phyloP scores from a whole-genome alignment of 1,140 invertebrate species.

The Panulirus ornatus region DNA sequence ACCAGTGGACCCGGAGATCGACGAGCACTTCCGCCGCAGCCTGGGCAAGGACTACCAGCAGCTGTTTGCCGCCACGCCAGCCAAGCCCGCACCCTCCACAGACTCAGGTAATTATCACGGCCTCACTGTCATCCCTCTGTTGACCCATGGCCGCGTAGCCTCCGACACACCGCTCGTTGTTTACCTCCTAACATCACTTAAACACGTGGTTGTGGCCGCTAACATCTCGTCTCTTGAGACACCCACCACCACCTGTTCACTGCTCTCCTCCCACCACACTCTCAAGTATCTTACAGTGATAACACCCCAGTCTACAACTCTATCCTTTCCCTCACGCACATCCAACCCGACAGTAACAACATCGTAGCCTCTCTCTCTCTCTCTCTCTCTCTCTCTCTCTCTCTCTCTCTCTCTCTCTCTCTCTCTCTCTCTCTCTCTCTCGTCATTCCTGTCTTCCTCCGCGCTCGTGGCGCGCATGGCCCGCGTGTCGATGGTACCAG shows the following conservation, averaged over 20 bases:
- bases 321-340: no score
- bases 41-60: slow-evolving; percentile 92
- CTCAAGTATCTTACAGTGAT: no score
- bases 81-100: slow-evolving; percentile 35
- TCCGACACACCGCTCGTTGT: no score
- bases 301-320: no score
- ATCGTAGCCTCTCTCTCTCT: neutral
- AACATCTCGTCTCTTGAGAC: no score
- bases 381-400: slow-evolving; percentile 18
- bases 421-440: slow-evolving; percentile 14
- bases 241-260: neutral
- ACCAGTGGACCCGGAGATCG: slow-evolving; percentile 89
- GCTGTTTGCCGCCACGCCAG: slow-evolving; percentile 80
- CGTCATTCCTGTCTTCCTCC: neutral
- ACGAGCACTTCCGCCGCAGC: slow-evolving; percentile 96
- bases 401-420: slow-evolving; percentile 8
- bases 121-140: no score
- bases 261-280: neutral
- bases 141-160: no score
- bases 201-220: no score
- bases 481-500: neutral
- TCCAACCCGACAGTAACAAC: no score
- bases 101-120: slow-evolving; percentile 42
- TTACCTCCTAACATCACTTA: no score
- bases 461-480: neutral